Percentiles rank a stretch among this genome's conserved stretches.
Conservation (phyloP, 2,113 vertebrate genomes). For the Protobothrops mucrosquamatus region DNA sequence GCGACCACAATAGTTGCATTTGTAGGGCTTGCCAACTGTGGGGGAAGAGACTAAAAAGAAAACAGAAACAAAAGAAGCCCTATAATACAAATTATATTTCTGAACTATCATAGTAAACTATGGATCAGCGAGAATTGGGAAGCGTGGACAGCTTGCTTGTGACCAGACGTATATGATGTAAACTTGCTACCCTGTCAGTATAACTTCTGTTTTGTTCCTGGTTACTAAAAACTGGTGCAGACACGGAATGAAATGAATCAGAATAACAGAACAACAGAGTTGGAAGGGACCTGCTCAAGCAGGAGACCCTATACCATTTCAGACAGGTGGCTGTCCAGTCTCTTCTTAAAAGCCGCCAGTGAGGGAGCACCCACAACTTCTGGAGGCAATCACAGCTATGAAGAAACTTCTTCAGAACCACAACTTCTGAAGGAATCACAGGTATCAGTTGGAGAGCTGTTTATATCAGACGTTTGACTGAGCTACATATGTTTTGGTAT, state of each 20-base stretch:
- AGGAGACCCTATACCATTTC: neutral
- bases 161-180: neutral
- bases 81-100: constrained; percentile 6
- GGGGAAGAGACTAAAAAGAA: constrained; percentile 82
- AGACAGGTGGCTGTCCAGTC: neutral
- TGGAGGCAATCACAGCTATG: neutral
- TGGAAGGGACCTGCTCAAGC: neutral
- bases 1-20: constrained; percentile 93
- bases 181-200: neutral
- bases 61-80: constrained; percentile 26
- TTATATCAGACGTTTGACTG: neutral
- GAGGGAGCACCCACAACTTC: neutral
- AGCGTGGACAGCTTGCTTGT: neutral
- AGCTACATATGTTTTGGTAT: neutral
- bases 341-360: neutral
- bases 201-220: neutral
- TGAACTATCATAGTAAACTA: neutral
- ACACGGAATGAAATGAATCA: neutral
- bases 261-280: neutral
- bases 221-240: neutral
- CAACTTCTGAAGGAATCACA: neutral
- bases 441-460: neutral
- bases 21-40: constrained; percentile 91
- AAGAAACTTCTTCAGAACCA: neutral
- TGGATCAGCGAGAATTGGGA: neutral